A percentile compares a stretch with the other conserved stretches of the same genome.
Evolutionary conservation across 2,888 invertebrate species (phyloP).

Genomic region (Gryllus longicercus): DNA sequence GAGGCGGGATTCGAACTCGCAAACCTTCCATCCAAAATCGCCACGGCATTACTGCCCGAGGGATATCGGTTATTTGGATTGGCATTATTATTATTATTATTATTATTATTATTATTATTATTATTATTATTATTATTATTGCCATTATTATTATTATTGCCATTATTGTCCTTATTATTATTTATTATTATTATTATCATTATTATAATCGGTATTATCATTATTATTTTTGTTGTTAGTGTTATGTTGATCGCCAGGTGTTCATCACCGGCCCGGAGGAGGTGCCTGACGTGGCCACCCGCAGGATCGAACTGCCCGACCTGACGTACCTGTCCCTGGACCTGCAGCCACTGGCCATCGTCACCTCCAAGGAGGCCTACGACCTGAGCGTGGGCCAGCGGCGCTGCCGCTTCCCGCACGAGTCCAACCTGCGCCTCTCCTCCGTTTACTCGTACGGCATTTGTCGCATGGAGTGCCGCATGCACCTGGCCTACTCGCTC

Average conservation of each 20-base stretch:
- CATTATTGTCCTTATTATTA: no score
- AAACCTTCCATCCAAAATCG: no score
- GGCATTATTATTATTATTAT: no score
- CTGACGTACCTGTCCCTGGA: slow-evolving; percentile 60
- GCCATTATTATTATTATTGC: no score
- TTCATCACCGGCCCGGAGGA: slow-evolving; percentile 66
- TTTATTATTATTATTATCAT: no score
- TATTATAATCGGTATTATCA: no score
- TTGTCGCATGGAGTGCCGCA: slow-evolving; percentile 70
- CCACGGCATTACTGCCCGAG: no score
- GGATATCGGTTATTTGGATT: no score
- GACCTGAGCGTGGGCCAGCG: slow-evolving; percentile 52
- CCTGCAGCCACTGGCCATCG: slow-evolving; percentile 58
- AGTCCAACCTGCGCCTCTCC: slow-evolving; percentile 25
- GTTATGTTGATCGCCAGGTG: slow-evolving; percentile 46
- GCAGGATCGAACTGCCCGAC: slow-evolving; percentile 48
- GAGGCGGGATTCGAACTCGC: no score
- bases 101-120: no score
- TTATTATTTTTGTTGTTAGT: no score
- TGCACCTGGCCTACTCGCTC: slow-evolving; percentile 56
- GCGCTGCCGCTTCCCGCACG: slow-evolving; percentile 50
- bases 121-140: no score
- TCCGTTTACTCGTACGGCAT: slow-evolving; percentile 52
- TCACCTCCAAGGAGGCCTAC: slow-evolving; percentile 54
- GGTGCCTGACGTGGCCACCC: slow-evolving; percentile 61